Conservation (phyloP, 2,113 vertebrate genomes). For the Alosa alosa region DNA sequence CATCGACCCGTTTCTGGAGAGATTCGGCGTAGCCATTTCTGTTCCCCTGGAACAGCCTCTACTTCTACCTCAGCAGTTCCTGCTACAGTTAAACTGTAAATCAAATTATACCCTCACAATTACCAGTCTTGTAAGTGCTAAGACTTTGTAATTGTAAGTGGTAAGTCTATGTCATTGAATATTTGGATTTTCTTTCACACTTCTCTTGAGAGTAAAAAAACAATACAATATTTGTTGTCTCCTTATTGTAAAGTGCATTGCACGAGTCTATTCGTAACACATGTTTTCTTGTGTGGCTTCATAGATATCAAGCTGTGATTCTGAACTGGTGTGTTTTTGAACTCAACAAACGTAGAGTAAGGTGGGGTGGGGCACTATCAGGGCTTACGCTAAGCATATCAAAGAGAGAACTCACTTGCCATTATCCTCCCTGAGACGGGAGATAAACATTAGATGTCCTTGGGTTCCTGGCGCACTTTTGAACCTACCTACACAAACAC, state of each 20-base stretch:
- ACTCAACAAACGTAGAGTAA: neutral
- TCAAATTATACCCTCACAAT: neutral
- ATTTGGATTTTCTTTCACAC: neutral
- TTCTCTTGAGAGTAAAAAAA: neutral
- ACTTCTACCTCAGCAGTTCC: neutral
- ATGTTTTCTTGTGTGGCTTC: neutral
- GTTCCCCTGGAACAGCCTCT: neutral
- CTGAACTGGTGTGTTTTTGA: neutral
- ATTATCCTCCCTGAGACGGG: neutral
- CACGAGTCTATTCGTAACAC: neutral
- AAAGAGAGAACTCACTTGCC: neutral
- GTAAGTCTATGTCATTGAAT: neutral
- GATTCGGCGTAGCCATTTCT: neutral
- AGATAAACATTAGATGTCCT: slow-evolving; percentile 11
- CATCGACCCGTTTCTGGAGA: neutral
- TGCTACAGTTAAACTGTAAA: neutral
- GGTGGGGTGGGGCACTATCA: neutral
- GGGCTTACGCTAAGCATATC: neutral
- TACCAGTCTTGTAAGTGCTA: neutral
- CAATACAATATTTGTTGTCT: no score
- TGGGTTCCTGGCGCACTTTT: slow-evolving; percentile 7
- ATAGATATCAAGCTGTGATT: neutral
- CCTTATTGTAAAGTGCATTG: neutral
- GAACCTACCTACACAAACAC: slow-evolving; percentile 17
- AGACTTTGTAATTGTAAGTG: neutral